phyloP scores from a whole-genome alignment of 2,888 invertebrate species.

The Bunonema sp. region DNA sequence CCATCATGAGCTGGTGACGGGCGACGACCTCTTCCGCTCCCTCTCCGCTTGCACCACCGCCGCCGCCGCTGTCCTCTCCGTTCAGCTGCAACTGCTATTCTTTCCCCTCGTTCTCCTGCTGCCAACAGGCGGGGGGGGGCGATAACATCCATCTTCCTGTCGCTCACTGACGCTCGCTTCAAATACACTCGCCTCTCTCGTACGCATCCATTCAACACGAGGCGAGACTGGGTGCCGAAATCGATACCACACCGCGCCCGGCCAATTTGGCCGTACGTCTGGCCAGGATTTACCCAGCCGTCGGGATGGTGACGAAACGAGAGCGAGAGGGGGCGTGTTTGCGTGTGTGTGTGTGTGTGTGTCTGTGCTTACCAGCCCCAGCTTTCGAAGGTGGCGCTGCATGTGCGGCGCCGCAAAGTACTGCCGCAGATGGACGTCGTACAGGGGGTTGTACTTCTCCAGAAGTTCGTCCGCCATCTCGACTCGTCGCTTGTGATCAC shows the following conservation, averaged over 20 bases:
- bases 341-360: neutral
- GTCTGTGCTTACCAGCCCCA: conserved; percentile 28
- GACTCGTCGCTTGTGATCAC: too few species aligned
- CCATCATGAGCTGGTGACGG: conserved; percentile 37
- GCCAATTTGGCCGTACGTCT: neutral
- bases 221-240: too few species aligned
- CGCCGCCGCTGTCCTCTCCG: too few species aligned
- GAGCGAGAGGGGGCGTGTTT: neutral
- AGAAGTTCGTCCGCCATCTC: conserved; percentile 32
- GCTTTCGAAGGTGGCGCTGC: conserved; percentile 37
- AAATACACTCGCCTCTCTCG: too few species aligned
- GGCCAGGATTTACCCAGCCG: neutral
- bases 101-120: too few species aligned
- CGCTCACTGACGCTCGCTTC: too few species aligned
- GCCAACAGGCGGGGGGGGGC: too few species aligned
- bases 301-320: neutral
- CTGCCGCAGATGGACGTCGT: conserved; percentile 40
- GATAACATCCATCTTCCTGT: too few species aligned
- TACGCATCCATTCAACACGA: too few species aligned
- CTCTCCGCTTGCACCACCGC: too few species aligned
- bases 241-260: too few species aligned
- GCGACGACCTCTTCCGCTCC: conserved; percentile 32
- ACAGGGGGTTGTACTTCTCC: conserved; percentile 40
- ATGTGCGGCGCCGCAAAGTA: conserved; percentile 41
- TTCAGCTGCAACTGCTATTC: too few species aligned